Percentiles rank a stretch among this genome's conserved stretches.
phyloP scores from a whole-genome alignment of 2,113 vertebrate genomes.

The Neodon shergylaensis region DNA sequence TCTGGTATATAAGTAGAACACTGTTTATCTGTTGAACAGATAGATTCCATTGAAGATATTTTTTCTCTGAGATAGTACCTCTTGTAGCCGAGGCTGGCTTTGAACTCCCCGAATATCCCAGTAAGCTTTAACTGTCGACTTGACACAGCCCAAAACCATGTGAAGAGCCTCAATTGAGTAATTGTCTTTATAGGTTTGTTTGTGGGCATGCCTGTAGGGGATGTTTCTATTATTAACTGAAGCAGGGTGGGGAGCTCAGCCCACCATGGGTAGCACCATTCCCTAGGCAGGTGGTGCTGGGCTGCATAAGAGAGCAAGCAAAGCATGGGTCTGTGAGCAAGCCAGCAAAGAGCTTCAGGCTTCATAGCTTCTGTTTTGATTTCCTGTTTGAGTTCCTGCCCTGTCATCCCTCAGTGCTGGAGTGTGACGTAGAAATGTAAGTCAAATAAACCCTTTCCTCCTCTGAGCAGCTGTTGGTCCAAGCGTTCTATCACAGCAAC shows the following conservation, averaged over 20 bases:
- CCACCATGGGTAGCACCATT: background rate
- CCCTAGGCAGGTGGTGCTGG: background rate
- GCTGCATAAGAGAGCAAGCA: background rate
- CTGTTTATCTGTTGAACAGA: background rate
- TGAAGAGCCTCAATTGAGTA: background rate
- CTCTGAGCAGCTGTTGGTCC: background rate
- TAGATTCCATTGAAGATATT: background rate
- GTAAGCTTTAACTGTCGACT: background rate
- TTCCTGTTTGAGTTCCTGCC: background rate
- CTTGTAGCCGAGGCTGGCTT: background rate
- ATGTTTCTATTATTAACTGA: background rate
- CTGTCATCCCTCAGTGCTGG: background rate
- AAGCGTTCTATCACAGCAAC: background rate
- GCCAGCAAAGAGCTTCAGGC: background rate
- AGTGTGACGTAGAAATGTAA: background rate
- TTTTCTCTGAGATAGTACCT: background rate
- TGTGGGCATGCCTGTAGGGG: background rate
- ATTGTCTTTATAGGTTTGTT: background rate
- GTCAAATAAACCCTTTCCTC: background rate
- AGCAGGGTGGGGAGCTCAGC: background rate
- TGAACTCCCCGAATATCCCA: background rate
- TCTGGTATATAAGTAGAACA: background rate
- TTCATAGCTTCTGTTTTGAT: background rate
- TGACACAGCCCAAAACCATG: background rate
- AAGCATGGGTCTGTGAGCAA: background rate